Conservation (phyloP, 2,797 vertebrate species). For the Pangasius larnaudii region DNA sequence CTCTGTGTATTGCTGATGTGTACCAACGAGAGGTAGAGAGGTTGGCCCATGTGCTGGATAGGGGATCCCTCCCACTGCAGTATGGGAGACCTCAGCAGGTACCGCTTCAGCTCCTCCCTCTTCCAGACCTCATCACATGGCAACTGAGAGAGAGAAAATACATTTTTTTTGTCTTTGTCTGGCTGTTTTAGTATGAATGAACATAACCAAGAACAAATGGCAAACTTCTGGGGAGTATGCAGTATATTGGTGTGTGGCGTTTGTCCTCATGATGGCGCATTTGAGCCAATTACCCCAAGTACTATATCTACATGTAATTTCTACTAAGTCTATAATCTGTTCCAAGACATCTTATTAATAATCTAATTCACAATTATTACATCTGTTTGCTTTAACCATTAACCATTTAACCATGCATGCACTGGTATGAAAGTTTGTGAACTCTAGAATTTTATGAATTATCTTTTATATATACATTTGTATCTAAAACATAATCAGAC, state of each 20-base stretch:
- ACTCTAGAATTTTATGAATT: background rate
- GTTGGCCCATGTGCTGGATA: conserved; percentile 82
- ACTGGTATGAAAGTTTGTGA: background rate
- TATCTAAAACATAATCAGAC: background rate
- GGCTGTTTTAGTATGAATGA: background rate
- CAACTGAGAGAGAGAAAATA: conserved; percentile 65
- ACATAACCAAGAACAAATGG: background rate
- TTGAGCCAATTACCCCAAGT: background rate
- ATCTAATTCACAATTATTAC: background rate
- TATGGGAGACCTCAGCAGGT: conserved; percentile 73
- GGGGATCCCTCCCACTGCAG: conserved; percentile 81
- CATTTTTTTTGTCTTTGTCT: background rate
- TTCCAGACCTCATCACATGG: conserved; percentile 84
- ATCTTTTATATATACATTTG: background rate
- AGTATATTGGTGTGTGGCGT: background rate
- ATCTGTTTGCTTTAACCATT: background rate
- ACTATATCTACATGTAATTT: background rate
- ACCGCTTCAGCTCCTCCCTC: conserved; percentile 77
- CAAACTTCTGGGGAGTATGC: background rate
- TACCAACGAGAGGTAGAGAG: conserved; percentile 73
- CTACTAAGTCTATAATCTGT: background rate
- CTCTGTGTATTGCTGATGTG: conserved; percentile 71
- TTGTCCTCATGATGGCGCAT: conserved; percentile 36
- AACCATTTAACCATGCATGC: background rate
- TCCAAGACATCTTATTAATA: background rate